phyloP scores from a whole-genome alignment of 2,888 invertebrate species.

The Flexamia atlantica region DNA sequence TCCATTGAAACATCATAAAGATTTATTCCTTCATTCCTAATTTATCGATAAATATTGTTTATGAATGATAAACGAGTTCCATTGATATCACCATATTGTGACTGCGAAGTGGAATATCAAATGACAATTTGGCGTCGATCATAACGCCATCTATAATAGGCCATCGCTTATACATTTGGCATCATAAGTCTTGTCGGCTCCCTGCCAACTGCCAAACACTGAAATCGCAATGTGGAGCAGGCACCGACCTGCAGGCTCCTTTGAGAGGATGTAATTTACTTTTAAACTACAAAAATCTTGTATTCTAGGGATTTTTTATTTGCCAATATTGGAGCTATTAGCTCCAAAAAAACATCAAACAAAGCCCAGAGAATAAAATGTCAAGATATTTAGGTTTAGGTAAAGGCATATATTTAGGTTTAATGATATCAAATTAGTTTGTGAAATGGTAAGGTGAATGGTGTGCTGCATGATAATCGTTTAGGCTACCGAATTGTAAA shows the following conservation, averaged over 20 bases:
- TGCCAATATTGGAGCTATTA: too few species aligned
- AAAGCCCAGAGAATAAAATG: too few species aligned
- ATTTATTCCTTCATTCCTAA: not conserved
- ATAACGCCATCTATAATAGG: conserved; percentile 37
- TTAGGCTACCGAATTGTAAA: too few species aligned
- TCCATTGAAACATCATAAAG: not conserved
- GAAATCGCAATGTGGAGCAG: conserved; percentile 9
- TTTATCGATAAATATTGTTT: conserved; percentile 7
- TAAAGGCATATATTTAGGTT: too few species aligned
- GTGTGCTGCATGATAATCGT: too few species aligned
- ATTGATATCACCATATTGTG: conserved; percentile 36
- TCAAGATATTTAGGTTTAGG: too few species aligned
- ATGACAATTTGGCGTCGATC: conserved; percentile 45
- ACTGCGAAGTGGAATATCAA: conserved; percentile 31
- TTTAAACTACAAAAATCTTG: too few species aligned
- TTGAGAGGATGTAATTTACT: too few species aligned
- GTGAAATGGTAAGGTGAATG: too few species aligned
- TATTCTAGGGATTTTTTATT: too few species aligned
- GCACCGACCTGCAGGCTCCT: not conserved
- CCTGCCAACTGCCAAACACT: conserved; percentile 24
- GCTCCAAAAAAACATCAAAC: too few species aligned
- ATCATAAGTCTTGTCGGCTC: conserved; percentile 26
- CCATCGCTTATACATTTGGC: conserved; percentile 43
- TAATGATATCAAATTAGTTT: too few species aligned
- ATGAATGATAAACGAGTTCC: conserved; percentile 19